Percentiles rank a stretch among this genome's conserved stretches.
These are phyloP conservation scores for Tetraneura akinire DNA, from an alignment of 1,140 invertebrate species.

Conservation along the genomic window DNA sequence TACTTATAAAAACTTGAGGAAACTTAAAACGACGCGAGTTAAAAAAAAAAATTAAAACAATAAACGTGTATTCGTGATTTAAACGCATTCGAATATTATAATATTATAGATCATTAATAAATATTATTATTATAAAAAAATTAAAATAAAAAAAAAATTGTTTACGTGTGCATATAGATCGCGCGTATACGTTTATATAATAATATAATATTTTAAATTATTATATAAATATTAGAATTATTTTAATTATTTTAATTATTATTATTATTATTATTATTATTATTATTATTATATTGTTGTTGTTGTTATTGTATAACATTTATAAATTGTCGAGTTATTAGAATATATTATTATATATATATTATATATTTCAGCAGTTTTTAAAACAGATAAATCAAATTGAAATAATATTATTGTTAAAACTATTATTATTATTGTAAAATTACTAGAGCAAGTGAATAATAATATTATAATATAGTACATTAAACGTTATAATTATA, in stretches of 20 bases:
- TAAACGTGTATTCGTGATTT: constrained; percentile 30
- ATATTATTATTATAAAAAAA: constrained; percentile 21
- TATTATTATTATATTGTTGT: constrained; percentile 50
- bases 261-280: constrained; percentile 42
- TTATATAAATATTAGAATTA: constrained; percentile 25
- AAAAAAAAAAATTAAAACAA: neutral
- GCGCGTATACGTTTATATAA: neutral
- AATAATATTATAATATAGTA: too few species aligned
- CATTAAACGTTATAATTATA: too few species aligned
- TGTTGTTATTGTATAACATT: constrained; percentile 51
- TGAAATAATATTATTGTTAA: constrained; percentile 7
- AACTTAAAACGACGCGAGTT: constrained; percentile 30
- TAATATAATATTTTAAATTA: neutral
- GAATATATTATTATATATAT: too few species aligned
- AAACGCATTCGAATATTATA: constrained; percentile 18
- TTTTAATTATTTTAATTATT: constrained; percentile 38
- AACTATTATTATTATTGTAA: neutral
- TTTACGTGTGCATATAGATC: neutral
- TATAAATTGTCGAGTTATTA: constrained; percentile 38
- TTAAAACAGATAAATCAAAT: constrained; percentile 2
- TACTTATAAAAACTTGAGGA: constrained; percentile 14
- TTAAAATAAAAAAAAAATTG: neutral
- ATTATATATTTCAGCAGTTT: constrained; percentile 34
- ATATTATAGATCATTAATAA: constrained; percentile 17
- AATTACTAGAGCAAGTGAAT: constrained; percentile 23